Conservation (phyloP, 2,797 vertebrate genomes). For the Champsocephalus esox region DNA sequence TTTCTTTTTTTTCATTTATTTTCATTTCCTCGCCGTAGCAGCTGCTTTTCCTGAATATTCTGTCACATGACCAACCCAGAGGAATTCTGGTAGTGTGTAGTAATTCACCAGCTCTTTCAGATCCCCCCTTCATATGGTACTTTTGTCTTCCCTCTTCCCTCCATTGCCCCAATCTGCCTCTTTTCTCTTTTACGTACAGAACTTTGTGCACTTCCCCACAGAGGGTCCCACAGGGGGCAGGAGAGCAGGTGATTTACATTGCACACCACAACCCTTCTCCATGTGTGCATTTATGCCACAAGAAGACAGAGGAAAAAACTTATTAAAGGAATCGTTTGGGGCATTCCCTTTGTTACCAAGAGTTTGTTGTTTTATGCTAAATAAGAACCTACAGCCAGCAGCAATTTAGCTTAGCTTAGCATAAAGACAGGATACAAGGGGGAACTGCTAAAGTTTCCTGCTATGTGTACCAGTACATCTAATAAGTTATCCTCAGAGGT, state of each 20-base stretch:
- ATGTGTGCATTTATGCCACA: constrained; percentile 22
- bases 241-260: constrained; percentile 42
- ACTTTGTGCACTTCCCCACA: constrained; percentile 11
- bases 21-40: constrained; percentile 60
- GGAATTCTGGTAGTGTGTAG: constrained; percentile 46
- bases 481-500: neutral
- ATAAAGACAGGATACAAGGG: constrained; percentile 4
- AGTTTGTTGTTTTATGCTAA: neutral
- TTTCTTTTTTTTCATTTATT: constrained; percentile 58
- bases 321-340: neutral
- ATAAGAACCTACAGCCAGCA: neutral
- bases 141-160: constrained; percentile 22
- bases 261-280: constrained; percentile 18
- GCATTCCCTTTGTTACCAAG: neutral
- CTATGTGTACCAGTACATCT: neutral
- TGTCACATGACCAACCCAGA: constrained; percentile 54
- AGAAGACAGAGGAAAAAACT: neutral
- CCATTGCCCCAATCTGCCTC: constrained; percentile 13
- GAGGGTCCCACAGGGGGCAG: constrained; percentile 7
- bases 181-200: neutral
- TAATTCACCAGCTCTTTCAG: constrained; percentile 37
- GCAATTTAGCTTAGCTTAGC: constrained; percentile 7
- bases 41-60: constrained; percentile 63
- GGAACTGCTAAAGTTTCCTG: neutral
- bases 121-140: constrained; percentile 32